Evolutionary conservation across 2,797 vertebrate genomes (phyloP).

Genomic region (Kryptolebias ocellatus): DNA sequence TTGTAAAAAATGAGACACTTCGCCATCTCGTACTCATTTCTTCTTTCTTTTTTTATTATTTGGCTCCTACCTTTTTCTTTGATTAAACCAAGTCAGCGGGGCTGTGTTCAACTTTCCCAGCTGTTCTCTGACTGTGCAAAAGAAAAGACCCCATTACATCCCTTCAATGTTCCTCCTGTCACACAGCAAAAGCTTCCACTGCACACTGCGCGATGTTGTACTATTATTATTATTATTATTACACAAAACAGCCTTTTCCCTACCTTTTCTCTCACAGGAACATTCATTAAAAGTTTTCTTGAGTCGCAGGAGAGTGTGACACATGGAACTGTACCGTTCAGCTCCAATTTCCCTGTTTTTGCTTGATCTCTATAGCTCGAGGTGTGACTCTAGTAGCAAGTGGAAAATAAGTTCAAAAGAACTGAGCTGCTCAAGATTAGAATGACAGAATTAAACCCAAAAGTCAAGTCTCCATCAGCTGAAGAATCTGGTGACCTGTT

Average conservation of each 20-base stretch:
- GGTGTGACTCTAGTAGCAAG: constrained; percentile 27
- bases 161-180: constrained; percentile 20
- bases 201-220: constrained; percentile 3
- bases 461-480: constrained; percentile 10
- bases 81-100: constrained; percentile 61
- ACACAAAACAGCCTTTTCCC: constrained; percentile 7
- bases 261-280: constrained; percentile 34
- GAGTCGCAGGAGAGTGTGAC: constrained; percentile 38
- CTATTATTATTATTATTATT: neutral
- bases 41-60: constrained; percentile 15
- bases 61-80: constrained; percentile 46
- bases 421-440: neutral
- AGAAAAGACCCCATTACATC: constrained; percentile 45
- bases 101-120: constrained; percentile 50
- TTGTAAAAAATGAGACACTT: constrained; percentile 56
- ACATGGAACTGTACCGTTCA: constrained; percentile 33
- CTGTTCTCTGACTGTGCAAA: constrained; percentile 49
- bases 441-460: constrained; percentile 7
- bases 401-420: constrained; percentile 27
- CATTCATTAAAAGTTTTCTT: constrained; percentile 67
- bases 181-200: constrained; percentile 24
- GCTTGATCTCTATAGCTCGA: constrained; percentile 22
- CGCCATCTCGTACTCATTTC: constrained; percentile 25
- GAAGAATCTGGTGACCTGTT: constrained; percentile 9
- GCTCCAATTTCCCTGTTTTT: constrained; percentile 41